These are phyloP conservation scores for Enoplosus armatus DNA, from an alignment of 2,797 vertebrate species.

Conservation along the genomic window DNA sequence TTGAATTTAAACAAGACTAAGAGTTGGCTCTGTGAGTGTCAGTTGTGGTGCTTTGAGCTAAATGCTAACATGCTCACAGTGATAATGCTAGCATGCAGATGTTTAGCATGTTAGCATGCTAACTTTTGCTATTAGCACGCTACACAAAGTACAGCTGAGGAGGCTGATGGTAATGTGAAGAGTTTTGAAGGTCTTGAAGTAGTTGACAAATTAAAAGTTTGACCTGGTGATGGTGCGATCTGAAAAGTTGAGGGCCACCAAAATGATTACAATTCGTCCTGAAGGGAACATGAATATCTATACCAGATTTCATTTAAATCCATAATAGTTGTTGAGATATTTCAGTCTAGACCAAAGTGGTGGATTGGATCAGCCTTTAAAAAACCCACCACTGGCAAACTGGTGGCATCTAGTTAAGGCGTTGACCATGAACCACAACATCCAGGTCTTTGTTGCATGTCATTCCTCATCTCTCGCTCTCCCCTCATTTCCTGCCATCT, in stretches of 20 bases:
- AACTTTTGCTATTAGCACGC: not conserved
- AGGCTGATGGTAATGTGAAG: not conserved
- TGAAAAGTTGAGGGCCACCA: not conserved
- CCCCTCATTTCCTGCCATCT: not conserved
- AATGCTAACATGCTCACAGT: conserved; percentile 1
- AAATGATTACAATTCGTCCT: not conserved
- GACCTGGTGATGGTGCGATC: too few relatives aligned
- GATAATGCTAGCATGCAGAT: not conserved
- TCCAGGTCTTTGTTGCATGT: not conserved
- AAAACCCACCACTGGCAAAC: not conserved
- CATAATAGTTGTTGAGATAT: not conserved
- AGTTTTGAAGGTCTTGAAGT: not conserved
- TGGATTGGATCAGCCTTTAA: not conserved
- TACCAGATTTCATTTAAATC: not conserved
- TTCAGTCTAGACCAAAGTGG: not conserved
- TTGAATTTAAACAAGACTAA: not conserved
- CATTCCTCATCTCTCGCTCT: not conserved
- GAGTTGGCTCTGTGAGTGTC: not conserved
- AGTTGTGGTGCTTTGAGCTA: not conserved
- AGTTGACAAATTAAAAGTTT: not conserved
- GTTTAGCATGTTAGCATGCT: not conserved
- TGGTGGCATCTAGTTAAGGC: not conserved
- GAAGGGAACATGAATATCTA: not conserved
- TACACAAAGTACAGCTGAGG: not conserved
- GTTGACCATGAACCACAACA: rapidly evolving